A percentile compares a stretch with the other conserved stretches of the same genome.
Evolutionary conservation across 1,140 invertebrate genomes (phyloP).

Genomic region (Cotesia typhae): DNA sequence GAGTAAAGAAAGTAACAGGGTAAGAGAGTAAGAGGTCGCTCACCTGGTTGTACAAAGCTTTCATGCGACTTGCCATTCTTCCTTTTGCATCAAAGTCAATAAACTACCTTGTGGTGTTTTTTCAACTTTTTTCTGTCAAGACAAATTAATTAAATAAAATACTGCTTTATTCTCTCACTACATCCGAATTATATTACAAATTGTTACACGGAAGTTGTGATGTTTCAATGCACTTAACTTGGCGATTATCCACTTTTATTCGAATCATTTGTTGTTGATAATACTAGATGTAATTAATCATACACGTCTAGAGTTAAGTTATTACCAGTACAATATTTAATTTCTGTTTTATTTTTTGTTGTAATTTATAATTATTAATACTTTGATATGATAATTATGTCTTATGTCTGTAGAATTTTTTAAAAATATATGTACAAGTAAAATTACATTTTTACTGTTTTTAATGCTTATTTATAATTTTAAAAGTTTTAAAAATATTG

Average conservation of each 20-base stretch:
- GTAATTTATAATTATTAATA: not conserved
- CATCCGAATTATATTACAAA: no score
- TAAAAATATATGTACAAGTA: no score
- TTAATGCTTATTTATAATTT: no score
- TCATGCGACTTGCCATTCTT: slow-evolving; percentile 58
- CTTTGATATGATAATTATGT: not conserved
- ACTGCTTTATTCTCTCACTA: no score
- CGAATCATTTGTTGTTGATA: slow-evolving; percentile 6
- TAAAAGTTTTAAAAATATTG: no score
- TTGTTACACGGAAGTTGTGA: no score
- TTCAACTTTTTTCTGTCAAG: no score
- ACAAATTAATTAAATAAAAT: no score
- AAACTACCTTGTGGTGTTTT: no score
- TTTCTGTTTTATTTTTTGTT: not conserved
- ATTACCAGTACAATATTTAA: not conserved
- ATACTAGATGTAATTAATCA: slow-evolving; percentile 7
- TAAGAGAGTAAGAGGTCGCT: slow-evolving; percentile 24
- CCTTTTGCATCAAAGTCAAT: no score
- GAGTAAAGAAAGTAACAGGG: not conserved
- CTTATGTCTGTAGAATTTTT: no score
- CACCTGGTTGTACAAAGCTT: slow-evolving; percentile 58
- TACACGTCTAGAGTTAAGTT: not conserved
- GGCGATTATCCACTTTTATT: not conserved
- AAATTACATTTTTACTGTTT: no score
- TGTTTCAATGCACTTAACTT: slow-evolving; percentile 1